A percentile compares a stretch with the other conserved stretches of the same genome.
Conservation (phyloP, 2,113 vertebrate genomes). For the Dasyornis broadbenti region DNA sequence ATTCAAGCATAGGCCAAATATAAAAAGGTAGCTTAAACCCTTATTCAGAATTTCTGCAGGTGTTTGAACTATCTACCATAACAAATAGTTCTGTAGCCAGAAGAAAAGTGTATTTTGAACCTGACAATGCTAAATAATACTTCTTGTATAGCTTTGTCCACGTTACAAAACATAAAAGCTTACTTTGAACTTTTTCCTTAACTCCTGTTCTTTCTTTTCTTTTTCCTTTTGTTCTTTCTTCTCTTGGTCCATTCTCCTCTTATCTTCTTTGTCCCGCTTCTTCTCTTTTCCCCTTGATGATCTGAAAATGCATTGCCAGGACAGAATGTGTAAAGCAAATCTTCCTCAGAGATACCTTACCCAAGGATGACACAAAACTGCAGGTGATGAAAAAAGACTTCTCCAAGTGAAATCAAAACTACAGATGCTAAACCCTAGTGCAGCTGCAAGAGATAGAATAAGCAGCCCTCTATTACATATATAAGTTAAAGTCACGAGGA, state of each 20-base stretch:
- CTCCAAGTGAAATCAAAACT: background rate
- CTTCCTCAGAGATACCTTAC: background rate
- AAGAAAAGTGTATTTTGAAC: background rate
- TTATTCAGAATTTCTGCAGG: background rate
- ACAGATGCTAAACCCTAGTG: background rate
- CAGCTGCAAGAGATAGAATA: background rate
- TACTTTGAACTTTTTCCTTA: slow-evolving; percentile 92
- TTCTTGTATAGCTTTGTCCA: background rate
- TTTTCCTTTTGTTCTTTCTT: slow-evolving; percentile 88
- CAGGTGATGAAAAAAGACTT: background rate
- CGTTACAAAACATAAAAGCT: slow-evolving; percentile 13
- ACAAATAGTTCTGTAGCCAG: background rate
- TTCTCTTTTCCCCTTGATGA: slow-evolving; percentile 71
- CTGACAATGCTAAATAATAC: background rate
- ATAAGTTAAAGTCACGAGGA: background rate
- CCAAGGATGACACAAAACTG: background rate
- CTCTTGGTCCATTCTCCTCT: slow-evolving; percentile 76
- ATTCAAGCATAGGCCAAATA: background rate
- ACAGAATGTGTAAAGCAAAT: background rate
- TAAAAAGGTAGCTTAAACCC: background rate
- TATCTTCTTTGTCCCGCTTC: slow-evolving; percentile 80
- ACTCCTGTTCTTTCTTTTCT: slow-evolving; percentile 90
- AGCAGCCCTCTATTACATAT: background rate
- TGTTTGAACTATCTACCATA: background rate
- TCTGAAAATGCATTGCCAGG: slow-evolving; percentile 51